Evolutionary conservation across 2,113 vertebrate genomes (phyloP).

Genomic region (Trichomycterus rosablanca): DNA sequence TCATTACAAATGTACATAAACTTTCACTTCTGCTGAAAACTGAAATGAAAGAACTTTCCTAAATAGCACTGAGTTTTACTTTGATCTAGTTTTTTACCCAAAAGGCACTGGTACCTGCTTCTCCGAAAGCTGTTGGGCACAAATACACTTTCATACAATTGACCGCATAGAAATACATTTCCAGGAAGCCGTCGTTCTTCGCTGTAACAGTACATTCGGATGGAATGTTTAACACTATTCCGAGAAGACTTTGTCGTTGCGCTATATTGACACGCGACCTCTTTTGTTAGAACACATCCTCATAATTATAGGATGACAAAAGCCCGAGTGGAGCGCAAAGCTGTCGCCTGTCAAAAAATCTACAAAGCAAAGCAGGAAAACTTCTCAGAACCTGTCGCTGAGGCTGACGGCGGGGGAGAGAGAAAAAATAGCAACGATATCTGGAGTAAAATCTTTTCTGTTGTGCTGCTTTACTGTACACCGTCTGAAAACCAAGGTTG

Average conservation of each 20-base stretch:
- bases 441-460: conserved; percentile 11
- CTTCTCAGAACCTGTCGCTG: conserved; percentile 14
- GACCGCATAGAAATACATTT: no score
- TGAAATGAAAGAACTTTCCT: no score
- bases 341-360: conserved; percentile 36
- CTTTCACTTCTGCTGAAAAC: no score
- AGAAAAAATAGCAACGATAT: neutral
- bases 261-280: neutral
- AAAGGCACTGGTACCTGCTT: no score
- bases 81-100: no score
- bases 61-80: no score
- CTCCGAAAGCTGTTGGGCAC: no score
- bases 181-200: neutral
- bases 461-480: conserved; percentile 2
- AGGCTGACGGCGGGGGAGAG: conserved; percentile 33
- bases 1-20: no score
- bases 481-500: conserved; percentile 1
- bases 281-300: conserved; percentile 27
- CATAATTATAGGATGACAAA: conserved; percentile 48
- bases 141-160: no score
- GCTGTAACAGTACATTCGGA: neutral
- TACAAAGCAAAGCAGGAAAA: conserved; percentile 45
- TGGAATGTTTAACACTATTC: neutral
- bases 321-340: conserved; percentile 32
- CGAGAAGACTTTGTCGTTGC: neutral